Base-by-base conservation (phyloP, 2,888 invertebrate species). In the Phyllotreta cruciferae region DNA sequence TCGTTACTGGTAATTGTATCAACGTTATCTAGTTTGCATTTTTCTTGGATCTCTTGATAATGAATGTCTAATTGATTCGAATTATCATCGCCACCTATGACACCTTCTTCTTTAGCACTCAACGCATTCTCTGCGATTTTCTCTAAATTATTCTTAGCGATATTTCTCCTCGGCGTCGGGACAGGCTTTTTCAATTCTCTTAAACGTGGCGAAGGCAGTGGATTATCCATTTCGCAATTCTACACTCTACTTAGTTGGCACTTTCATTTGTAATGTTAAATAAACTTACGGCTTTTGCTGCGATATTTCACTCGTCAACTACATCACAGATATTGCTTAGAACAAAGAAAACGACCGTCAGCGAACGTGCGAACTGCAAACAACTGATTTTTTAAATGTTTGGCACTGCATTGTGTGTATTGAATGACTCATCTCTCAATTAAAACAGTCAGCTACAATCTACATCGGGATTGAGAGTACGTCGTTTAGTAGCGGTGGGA, bases 91-190 rank as follows among this genome's bases (percentile, higher is more conserved):
- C 24, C 24, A 4, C 24, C 24, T 4, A 24, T 37, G 6, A 45
- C 56, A 39, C 3, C 35, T 44, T 44, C 14, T 14, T 50, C 10
- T 37, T 3, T 37, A 14, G 11, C 39, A 37, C 14, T 35, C 11
- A 38, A 38, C 11, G 35, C 44, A 50, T 41, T 39, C 53, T 63
- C 57, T 38, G 70, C 45, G 38, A 62, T 62, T 52, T 66, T 66
- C 45, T 58, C 7, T 4, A 56, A 50, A 35, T 83, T 80, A n/a
- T 56, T 39, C 14, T 38, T 52, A 42, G 41, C 57, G 7, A 84
- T 81, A 36, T 80, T 81, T 36, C 81, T 82, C 61, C 86, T 82
- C 35, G 86, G 86, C 36, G 84, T 81, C 9, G 86, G 86, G 8
- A 86, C 81, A 0, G 86, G 86, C 57, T 80, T 82, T 68, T 84